Percentiles rank a stretch among this genome's conserved stretches.
Conservation (phyloP, 2,113 vertebrate genomes). For the Sceloporus tristichus region DNA sequence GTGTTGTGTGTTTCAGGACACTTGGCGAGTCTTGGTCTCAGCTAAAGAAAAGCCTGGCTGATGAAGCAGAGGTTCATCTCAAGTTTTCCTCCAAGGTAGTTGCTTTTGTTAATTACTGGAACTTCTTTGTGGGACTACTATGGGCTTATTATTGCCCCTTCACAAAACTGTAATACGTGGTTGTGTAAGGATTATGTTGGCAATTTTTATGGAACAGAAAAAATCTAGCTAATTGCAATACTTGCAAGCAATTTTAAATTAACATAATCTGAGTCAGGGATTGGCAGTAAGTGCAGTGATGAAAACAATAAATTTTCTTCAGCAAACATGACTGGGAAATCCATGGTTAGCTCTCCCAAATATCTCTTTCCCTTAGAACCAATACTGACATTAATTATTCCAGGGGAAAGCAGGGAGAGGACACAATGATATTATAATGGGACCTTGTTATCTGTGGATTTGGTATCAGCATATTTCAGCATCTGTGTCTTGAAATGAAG, state of each 20-base stretch:
- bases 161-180: not conserved
- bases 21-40: conserved; percentile 95
- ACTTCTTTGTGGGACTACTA: not conserved
- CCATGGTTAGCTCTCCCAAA: not conserved
- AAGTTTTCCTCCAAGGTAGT: conserved; percentile 98
- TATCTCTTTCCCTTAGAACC: not conserved
- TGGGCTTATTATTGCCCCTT: not conserved
- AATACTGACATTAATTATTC: no score
- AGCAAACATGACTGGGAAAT: not conserved
- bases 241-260: not conserved
- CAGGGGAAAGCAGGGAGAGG: no score
- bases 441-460: no score
- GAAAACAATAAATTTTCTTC: no score
- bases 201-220: not conserved
- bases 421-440: no score
- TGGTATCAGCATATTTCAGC: no score
- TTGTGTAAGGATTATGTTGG: not conserved
- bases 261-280: not conserved
- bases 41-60: conserved; percentile 95
- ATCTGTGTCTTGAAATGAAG: no score
- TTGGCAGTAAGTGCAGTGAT: not conserved
- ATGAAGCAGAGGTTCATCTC: conserved; percentile 97
- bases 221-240: not conserved
- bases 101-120: not conserved
- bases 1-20: conserved; percentile 79